A percentile compares a stretch with the other conserved stretches of the same genome.
phyloP scores from a whole-genome alignment of 2,113 vertebrate genomes.

The Hemichromis elongatus region DNA sequence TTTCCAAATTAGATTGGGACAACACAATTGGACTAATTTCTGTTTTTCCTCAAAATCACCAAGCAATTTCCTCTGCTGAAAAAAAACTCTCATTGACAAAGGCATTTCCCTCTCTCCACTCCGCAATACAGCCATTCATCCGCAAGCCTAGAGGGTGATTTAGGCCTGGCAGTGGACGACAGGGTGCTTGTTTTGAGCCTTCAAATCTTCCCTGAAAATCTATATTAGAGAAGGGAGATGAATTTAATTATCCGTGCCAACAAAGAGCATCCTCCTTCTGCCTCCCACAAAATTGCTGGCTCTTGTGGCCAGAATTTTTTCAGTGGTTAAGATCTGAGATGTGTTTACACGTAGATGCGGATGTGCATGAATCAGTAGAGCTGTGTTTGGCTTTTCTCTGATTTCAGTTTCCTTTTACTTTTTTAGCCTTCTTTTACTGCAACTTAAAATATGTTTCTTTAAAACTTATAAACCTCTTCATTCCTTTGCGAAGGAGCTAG shows the following conservation, averaged over 20 bases:
- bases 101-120: conserved; percentile 36
- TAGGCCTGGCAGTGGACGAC: neutral
- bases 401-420: neutral
- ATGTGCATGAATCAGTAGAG: neutral
- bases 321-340: neutral
- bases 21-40: conserved; percentile 58
- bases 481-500: neutral
- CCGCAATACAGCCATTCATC: conserved; percentile 20
- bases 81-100: conserved; percentile 43
- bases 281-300: neutral
- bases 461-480: neutral
- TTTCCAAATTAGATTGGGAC: conserved; percentile 51
- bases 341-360: neutral
- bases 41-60: conserved; percentile 63
- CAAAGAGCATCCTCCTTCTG: conserved; percentile 8
- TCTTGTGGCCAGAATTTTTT: conserved; percentile 10
- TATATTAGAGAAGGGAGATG: conserved; percentile 22
- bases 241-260: conserved; percentile 42
- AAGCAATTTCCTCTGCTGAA: conserved; percentile 49
- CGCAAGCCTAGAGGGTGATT: neutral
- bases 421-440: neutral
- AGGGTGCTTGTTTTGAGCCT: conserved; percentile 19
- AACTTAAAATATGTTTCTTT: neutral
- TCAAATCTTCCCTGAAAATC: conserved; percentile 33
- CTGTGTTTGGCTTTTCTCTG: neutral